These are phyloP conservation scores for Lepilemur septentrionalis DNA, from an alignment of 2,797 vertebrate species.

Conservation along the genomic window DNA sequence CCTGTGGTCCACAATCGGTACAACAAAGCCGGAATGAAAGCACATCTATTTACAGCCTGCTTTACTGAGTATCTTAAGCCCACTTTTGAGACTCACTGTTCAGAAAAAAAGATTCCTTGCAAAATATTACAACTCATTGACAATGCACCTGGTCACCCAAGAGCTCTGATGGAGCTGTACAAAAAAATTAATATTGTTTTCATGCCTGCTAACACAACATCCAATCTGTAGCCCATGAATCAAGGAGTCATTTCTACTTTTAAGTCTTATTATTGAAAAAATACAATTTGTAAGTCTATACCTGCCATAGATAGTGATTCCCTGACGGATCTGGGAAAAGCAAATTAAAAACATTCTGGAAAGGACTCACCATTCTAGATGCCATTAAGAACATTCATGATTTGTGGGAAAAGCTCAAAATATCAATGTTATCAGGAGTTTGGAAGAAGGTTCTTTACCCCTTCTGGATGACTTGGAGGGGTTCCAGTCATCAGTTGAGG, in stretches of 20 bases:
- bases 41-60: not conserved
- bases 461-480: not conserved
- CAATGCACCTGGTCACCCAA: not conserved
- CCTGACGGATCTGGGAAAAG: not conserved
- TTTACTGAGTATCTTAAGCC: not conserved
- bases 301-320: not conserved
- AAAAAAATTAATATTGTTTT: no score
- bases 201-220: not conserved
- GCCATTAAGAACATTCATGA: not conserved
- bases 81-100: not conserved
- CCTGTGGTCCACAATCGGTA: not conserved
- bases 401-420: not conserved
- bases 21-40: not conserved
- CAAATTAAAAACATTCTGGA: not conserved
- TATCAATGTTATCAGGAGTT: not conserved
- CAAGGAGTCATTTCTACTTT: not conserved
- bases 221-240: not conserved
- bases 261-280: not conserved
- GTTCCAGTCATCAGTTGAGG: not conserved
- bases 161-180: not conserved
- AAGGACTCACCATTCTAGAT: not conserved
- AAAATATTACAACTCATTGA: not conserved
- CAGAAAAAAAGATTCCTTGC: not conserved
- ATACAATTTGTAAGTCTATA: not conserved
- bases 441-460: not conserved